These are phyloP conservation scores for Druon quercuslanigerum DNA, from an alignment of 1,140 invertebrate species.

Conservation along the genomic window DNA sequence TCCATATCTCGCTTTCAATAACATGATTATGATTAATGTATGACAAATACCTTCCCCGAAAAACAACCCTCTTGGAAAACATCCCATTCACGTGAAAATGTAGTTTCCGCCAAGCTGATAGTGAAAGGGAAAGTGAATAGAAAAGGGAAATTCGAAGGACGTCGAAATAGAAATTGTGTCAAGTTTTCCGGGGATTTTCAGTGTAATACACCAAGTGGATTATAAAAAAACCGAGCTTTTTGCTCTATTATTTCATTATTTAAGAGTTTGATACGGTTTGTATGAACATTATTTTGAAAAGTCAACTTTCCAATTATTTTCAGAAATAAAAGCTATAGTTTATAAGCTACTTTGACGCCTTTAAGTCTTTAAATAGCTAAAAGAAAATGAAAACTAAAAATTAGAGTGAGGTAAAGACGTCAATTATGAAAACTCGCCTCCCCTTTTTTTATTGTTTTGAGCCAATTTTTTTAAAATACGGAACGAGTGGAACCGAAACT, in stretches of 20 bases:
- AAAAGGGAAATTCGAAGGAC: not conserved
- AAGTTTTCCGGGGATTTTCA: not conserved
- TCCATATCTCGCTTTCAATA: not conserved
- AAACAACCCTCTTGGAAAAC: no score
- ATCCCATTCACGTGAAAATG: no score
- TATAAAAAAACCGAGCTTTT: not conserved
- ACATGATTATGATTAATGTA: not conserved
- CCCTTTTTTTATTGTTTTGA: not conserved
- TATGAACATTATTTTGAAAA: no score
- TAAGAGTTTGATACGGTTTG: not conserved
- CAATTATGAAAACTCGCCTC: no score
- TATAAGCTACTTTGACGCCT: no score
- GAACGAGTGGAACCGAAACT: not conserved
- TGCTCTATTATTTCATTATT: not conserved
- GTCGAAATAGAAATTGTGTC: not conserved
- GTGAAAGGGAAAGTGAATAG: not conserved
- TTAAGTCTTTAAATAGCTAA: no score
- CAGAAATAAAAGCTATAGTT: no score
- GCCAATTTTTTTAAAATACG: slow-evolving; percentile 11
- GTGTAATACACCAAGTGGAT: not conserved
- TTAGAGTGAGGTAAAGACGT: no score
- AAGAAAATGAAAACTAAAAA: no score
- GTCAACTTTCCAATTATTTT: no score
- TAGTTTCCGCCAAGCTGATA: not conserved
- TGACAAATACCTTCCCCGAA: no score